A percentile compares a stretch with the other conserved stretches of the same genome.
phyloP scores from a whole-genome alignment of 2,113 vertebrate species.

The Argyrosomus japonicus region DNA sequence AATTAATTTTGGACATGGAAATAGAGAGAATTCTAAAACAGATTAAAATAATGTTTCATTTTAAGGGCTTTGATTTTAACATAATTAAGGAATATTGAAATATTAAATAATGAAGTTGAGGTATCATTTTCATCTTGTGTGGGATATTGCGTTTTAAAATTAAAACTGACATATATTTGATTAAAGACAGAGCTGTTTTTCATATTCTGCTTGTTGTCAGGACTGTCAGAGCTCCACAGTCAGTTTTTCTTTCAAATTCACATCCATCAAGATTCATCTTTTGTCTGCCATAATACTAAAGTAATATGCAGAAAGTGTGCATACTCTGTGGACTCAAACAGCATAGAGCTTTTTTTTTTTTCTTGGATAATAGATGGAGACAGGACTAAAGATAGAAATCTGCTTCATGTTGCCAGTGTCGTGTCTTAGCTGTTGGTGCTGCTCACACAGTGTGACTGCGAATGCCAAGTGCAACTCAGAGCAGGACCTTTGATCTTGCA shows the following conservation, averaged over 20 bases:
- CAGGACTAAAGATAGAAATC: constrained; percentile 57
- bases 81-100: constrained; percentile 5
- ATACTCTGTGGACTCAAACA: constrained; percentile 16
- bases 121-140: background rate
- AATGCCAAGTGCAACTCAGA: constrained; percentile 67
- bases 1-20: background rate
- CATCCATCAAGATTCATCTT: constrained; percentile 49
- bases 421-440: constrained; percentile 50
- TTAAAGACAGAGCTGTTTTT: constrained; percentile 51
- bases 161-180: constrained; percentile 48
- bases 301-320: constrained; percentile 32
- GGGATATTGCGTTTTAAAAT: constrained; percentile 46
- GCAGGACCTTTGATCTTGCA: constrained; percentile 73
- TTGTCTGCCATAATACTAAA: constrained; percentile 49
- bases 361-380: constrained; percentile 55
- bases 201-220: constrained; percentile 56
- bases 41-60: background rate
- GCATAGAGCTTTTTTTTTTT: constrained; percentile 42
- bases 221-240: constrained; percentile 36
- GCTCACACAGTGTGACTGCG: constrained; percentile 62
- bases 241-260: constrained; percentile 19
- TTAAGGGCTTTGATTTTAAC: background rate
- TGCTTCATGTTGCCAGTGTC: constrained; percentile 56
- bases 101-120: constrained; percentile 22
- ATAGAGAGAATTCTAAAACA: background rate